These are phyloP conservation scores for Pangasius sanitwongsei DNA, from an alignment of 2,797 vertebrate species.

Conservation along the genomic window DNA sequence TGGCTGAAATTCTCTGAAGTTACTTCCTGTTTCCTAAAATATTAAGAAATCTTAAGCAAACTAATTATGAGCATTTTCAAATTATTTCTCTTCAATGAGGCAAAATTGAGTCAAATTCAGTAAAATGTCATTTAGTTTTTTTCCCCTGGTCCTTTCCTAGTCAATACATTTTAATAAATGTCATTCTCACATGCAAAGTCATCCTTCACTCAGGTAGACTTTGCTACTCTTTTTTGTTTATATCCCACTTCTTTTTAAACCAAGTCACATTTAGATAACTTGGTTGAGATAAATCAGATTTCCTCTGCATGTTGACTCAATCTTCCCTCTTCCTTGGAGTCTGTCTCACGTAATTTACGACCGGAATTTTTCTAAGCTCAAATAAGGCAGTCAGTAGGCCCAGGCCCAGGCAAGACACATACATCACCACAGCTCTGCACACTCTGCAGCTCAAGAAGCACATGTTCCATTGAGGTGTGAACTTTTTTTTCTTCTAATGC, in stretches of 20 bases:
- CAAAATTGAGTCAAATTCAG: background rate
- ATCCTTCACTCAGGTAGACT: background rate
- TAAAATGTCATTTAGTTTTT: background rate
- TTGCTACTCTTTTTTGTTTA: background rate
- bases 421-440: background rate
- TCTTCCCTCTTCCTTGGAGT: conserved; percentile 25
- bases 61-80: background rate
- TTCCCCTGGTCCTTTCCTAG: background rate
- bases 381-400: conserved; percentile 28
- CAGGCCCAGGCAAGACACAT: background rate
- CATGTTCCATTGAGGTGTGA: background rate
- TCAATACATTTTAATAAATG: background rate
- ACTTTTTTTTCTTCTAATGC: conserved; percentile 5
- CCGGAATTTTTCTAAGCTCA: conserved; percentile 28
- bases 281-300: conserved; percentile 20
- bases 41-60: background rate
- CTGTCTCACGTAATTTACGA: conserved; percentile 29
- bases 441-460: conserved; percentile 2
- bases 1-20: background rate
- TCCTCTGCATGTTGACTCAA: conserved; percentile 28
- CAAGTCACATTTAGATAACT: conserved; percentile 7
- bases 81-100: background rate
- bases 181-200: background rate
- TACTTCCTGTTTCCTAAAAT: background rate
- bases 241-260: conserved; percentile 4